A percentile compares a stretch with the other conserved stretches of the same genome.
Conservation (phyloP, 2,113 vertebrate species). For the Hipposideros armiger region DNA sequence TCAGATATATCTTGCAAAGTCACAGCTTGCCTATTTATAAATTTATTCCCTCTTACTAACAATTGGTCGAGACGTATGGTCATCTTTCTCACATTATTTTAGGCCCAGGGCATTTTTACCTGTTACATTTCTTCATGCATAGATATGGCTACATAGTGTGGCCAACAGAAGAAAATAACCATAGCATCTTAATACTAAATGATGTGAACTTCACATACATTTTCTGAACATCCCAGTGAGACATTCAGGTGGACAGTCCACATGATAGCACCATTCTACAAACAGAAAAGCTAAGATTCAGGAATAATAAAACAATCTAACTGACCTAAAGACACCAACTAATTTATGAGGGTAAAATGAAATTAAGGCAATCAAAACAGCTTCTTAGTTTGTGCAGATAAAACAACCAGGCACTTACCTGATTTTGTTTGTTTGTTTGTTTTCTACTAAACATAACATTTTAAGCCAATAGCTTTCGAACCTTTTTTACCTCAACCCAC, state of each 20-base stretch:
- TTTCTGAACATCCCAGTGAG: not conserved
- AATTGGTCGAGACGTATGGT: not conserved
- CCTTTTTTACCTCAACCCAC: not conserved
- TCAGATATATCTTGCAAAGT: not conserved
- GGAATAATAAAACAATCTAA: not conserved
- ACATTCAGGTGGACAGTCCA: not conserved
- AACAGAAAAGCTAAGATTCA: not conserved
- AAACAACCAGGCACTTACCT: constrained; percentile 3
- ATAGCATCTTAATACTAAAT: not conserved
- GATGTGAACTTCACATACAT: not conserved
- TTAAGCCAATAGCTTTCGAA: constrained; percentile 23
- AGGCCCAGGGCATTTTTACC: not conserved
- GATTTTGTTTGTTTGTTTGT: not conserved
- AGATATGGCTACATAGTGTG: not conserved
- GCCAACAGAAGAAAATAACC: not conserved
- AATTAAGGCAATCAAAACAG: not conserved
- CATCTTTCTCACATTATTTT: not conserved
- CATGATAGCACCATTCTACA: not conserved
- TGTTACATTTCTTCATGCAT: not conserved
- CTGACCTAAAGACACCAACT: not conserved
- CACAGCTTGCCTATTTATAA: not conserved
- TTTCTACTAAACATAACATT: not conserved
- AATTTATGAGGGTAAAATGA: not conserved
- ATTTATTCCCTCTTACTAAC: not conserved
- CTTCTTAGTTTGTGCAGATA: not conserved